Conservation (phyloP, 2,797 vertebrate species). For the Sebastes ruberrimus region DNA sequence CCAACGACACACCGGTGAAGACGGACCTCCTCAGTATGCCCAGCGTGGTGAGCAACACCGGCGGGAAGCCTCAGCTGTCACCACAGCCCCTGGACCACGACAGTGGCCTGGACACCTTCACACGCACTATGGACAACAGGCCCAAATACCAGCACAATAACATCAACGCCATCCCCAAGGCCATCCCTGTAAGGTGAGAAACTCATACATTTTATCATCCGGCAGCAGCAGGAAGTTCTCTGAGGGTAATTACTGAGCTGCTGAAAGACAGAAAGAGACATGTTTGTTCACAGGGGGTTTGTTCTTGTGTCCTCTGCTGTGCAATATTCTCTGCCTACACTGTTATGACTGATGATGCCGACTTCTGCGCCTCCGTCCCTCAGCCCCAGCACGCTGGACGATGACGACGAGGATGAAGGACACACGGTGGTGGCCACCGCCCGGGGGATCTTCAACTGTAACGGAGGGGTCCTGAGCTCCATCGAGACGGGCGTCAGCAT, state of each 20-base stretch:
- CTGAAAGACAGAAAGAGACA: slow-evolving; percentile 7
- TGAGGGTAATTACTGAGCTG: slow-evolving; percentile 13
- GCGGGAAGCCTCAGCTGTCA: slow-evolving; percentile 86
- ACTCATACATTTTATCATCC: background rate
- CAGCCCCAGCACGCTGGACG: slow-evolving; percentile 94
- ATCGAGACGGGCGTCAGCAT: slow-evolving; percentile 99
- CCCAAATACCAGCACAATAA: slow-evolving; percentile 97
- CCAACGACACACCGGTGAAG: slow-evolving; percentile 88
- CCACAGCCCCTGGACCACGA: slow-evolving; percentile 90
- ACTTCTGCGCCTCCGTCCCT: slow-evolving; percentile 48
- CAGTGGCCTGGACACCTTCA: slow-evolving; percentile 92
- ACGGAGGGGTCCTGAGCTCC: slow-evolving; percentile 96
- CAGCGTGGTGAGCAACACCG: slow-evolving; percentile 61
- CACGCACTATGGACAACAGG: slow-evolving; percentile 90
- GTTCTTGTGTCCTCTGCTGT: slow-evolving; percentile 21
- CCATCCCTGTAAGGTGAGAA: slow-evolving; percentile 93
- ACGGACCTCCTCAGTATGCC: slow-evolving; percentile 78
- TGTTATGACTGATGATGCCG: slow-evolving; percentile 40
- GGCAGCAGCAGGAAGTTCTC: background rate
- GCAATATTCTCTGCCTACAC: slow-evolving; percentile 8
- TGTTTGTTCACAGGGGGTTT: slow-evolving; percentile 7
- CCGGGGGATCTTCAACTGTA: slow-evolving; percentile 95
- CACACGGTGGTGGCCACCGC: slow-evolving; percentile 98
- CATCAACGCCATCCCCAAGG: slow-evolving; percentile 92
- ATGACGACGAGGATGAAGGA: slow-evolving; percentile 96